Conservation (phyloP, 1,140 invertebrate genomes). For the Diorhabda sublineata region DNA sequence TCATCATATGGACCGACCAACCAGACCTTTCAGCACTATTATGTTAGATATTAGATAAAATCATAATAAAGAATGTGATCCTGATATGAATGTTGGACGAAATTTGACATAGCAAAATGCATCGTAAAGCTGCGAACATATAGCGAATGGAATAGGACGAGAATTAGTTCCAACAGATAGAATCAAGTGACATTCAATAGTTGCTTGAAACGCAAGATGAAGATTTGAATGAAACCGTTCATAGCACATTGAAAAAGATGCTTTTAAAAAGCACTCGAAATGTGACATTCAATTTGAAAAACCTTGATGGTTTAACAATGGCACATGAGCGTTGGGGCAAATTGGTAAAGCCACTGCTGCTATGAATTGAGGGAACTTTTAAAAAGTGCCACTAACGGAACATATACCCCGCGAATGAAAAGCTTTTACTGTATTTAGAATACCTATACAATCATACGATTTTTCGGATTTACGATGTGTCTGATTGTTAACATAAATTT, state of each 20-base stretch:
- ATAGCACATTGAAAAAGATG: not conserved
- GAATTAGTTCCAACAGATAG: not conserved
- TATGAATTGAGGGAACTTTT: not conserved
- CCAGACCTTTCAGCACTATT: no score
- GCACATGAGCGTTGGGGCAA: not conserved
- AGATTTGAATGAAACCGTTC: not conserved
- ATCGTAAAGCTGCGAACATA: no score
- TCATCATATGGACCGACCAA: no score
- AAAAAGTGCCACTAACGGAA: not conserved
- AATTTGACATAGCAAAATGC: no score
- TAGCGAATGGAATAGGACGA: not conserved
- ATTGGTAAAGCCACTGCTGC: not conserved
- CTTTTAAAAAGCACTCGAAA: not conserved
- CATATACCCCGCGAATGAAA: no score
- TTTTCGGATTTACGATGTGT: no score
- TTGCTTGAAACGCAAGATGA: not conserved
- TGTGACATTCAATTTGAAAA: not conserved
- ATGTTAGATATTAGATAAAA: no score
- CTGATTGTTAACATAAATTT: no score
- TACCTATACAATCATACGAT: no score
- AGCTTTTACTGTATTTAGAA: no score
- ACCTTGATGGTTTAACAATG: not conserved
- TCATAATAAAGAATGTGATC: no score
- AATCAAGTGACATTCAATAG: not conserved
- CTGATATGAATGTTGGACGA: no score